Conservation (phyloP, 2,113 vertebrate species). For the Malurus alboscapulatus region DNA sequence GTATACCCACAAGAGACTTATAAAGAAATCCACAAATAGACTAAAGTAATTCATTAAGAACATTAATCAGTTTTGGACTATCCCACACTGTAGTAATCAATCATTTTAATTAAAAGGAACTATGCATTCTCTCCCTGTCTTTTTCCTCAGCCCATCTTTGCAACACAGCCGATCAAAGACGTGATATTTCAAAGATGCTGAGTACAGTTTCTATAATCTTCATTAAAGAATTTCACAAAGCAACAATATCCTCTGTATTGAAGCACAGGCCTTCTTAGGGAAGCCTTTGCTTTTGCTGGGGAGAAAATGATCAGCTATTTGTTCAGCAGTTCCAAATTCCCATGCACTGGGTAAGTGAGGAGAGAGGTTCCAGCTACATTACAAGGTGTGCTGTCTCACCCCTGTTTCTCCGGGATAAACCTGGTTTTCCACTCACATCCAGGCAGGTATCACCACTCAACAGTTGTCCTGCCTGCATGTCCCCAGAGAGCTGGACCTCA, state of each 20-base stretch:
- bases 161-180: not conserved
- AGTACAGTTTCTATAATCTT: not conserved
- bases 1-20: not conserved
- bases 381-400: not conserved
- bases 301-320: not conserved
- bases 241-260: not conserved
- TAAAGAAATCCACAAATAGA: conserved; percentile 9
- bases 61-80: conserved; percentile 39
- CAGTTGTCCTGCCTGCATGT: not conserved
- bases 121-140: not conserved
- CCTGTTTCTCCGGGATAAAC: not conserved
- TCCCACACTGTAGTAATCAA: conserved; percentile 8
- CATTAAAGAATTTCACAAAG: not conserved
- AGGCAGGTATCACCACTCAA: not conserved
- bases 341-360: fast-evolving
- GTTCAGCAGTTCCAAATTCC: not conserved
- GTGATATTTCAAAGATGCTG: not conserved
- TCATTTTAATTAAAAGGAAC: conserved; percentile 61
- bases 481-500: fast-evolving
- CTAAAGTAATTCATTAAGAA: conserved; percentile 39
- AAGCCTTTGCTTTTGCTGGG: not conserved
- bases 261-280: not conserved
- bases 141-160: not conserved
- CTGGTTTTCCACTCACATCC: not conserved
- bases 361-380: not conserved